phyloP scores from a whole-genome alignment of 2,888 invertebrate species.

The Macrosiphum euphorbiae region DNA sequence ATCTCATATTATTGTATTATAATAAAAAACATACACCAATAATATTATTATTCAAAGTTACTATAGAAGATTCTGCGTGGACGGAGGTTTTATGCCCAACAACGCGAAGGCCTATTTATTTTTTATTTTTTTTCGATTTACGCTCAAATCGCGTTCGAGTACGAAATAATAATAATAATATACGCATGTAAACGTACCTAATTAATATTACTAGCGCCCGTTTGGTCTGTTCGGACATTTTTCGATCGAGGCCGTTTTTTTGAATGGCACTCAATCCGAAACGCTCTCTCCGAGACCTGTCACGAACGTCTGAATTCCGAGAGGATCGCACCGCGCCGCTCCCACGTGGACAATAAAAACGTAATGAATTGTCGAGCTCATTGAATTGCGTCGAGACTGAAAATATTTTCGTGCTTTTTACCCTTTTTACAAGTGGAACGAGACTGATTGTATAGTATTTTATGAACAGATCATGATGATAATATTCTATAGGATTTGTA shows the following conservation, averaged over 20 bases:
- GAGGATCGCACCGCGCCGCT: not conserved
- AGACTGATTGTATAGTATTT: slow-evolving; percentile 13
- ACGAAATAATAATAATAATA: not conserved
- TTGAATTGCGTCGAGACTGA: slow-evolving; percentile 13
- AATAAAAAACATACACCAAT: not conserved
- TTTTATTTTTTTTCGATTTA: not conserved
- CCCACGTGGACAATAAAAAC: slow-evolving; percentile 9
- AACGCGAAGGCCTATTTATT: not conserved
- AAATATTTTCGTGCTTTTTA: slow-evolving; percentile 19
- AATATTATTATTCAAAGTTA: not conserved
- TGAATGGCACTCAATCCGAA: not conserved
- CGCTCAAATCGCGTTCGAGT: not conserved
- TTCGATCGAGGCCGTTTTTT: not conserved
- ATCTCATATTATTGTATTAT: slow-evolving; percentile 1
- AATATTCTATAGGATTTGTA: not conserved
- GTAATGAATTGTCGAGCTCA: slow-evolving; percentile 27
- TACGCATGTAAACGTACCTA: not conserved
- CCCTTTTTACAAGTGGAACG: slow-evolving; percentile 8
- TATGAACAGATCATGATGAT: slow-evolving; percentile 1
- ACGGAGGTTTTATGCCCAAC: not conserved
- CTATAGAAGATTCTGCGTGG: not conserved
- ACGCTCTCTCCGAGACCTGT: not conserved
- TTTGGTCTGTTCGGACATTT: not conserved
- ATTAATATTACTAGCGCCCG: not conserved
- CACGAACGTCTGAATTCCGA: not conserved